Percentiles rank a stretch among this genome's conserved stretches.
These are phyloP conservation scores for Plotosus lineatus DNA, from an alignment of 2,113 vertebrate species.

Conservation along the genomic window DNA sequence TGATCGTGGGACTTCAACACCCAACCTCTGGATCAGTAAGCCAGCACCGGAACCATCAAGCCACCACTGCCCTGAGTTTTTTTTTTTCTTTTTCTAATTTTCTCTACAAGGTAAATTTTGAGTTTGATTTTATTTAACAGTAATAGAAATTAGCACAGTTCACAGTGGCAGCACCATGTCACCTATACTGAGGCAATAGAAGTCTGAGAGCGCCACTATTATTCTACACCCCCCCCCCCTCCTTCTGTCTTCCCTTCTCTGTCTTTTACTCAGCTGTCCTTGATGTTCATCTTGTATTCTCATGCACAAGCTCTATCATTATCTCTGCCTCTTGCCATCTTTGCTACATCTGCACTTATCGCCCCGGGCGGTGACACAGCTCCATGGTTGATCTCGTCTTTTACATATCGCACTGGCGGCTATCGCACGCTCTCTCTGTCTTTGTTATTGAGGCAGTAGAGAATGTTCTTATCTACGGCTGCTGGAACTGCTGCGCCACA, in stretches of 20 bases:
- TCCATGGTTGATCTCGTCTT: slow-evolving; percentile 75
- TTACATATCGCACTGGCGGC: slow-evolving; percentile 67
- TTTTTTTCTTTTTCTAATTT: too few relatives aligned
- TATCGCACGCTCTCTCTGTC: slow-evolving; percentile 13
- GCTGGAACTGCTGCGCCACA: neutral
- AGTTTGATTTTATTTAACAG: neutral
- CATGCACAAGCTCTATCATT: slow-evolving; percentile 77
- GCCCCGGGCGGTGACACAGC: slow-evolving; percentile 73
- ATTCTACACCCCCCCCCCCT: neutral
- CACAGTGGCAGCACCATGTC: neutral
- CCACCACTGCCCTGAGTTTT: too few relatives aligned
- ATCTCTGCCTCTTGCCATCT: slow-evolving; percentile 75
- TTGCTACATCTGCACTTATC: slow-evolving; percentile 74
- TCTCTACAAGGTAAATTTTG: neutral
- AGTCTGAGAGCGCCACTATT: neutral
- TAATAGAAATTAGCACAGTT: neutral
- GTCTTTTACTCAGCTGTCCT: slow-evolving; percentile 61
- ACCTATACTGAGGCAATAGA: neutral
- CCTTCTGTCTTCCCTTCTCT: neutral
- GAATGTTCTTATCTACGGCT: slow-evolving; percentile 31
- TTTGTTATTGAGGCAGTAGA: slow-evolving; percentile 43
- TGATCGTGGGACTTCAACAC: too few relatives aligned
- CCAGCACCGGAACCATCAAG: too few relatives aligned
- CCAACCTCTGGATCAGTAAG: too few relatives aligned
- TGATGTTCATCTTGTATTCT: slow-evolving; percentile 75